Evolutionary conservation across 2,888 invertebrate genomes (phyloP).

Genomic region (Rotaria macrura): DNA sequence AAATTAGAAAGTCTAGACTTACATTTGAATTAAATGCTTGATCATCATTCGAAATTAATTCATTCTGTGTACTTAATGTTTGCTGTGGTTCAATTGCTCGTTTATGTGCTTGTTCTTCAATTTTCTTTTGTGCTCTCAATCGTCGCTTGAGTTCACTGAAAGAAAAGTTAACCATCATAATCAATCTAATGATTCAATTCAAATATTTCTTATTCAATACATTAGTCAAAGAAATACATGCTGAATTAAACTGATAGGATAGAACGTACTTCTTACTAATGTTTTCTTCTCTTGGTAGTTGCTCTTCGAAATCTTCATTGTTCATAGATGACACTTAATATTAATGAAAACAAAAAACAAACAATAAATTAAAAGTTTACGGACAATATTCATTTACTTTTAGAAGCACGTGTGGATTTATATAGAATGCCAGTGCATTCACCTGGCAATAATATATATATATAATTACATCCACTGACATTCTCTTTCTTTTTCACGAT

Average conservation of each 20-base stretch:
- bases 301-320: not conserved
- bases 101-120: not conserved
- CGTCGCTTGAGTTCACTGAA: conserved; percentile 25
- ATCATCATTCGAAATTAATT: not conserved
- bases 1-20: not conserved
- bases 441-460: no score
- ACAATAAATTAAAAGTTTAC: not conserved
- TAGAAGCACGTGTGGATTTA: not conserved
- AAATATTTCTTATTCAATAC: no score
- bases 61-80: not conserved
- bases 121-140: conserved; percentile 16
- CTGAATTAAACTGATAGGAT: no score
- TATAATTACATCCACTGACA: no score
- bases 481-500: not conserved
- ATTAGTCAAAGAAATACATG: no score
- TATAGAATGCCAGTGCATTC: no score
- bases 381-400: not conserved
- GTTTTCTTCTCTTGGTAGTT: not conserved
- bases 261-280: not conserved
- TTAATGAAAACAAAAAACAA: no score
- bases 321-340: not conserved
- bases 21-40: conserved; percentile 23
- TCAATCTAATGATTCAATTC: no score
- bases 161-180: not conserved
- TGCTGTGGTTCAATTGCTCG: not conserved